Evolutionary conservation across 2,113 vertebrate species (phyloP).

Genomic region (Platanista minor): DNA sequence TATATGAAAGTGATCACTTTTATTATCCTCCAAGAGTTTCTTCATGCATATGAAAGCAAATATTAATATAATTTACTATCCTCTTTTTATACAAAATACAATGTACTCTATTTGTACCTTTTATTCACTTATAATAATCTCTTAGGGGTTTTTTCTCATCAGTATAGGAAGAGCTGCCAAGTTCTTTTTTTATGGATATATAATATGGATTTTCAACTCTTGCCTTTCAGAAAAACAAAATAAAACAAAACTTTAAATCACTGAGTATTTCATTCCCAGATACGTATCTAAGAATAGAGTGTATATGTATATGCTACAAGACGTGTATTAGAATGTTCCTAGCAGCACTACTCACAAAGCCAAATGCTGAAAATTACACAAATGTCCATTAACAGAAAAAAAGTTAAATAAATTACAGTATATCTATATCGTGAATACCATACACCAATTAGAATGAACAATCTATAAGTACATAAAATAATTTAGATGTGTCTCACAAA

Average conservation of each 20-base stretch:
- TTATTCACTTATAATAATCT: neutral
- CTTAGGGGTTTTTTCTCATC: neutral
- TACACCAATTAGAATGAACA: neutral
- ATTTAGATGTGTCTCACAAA: neutral
- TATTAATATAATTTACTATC: neutral
- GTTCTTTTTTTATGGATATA: neutral
- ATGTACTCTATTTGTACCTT: neutral
- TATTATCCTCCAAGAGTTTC: neutral
- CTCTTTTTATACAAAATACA: neutral
- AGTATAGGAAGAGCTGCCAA: neutral
- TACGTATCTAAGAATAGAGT: neutral
- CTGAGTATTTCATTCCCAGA: neutral
- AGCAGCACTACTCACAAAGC: neutral
- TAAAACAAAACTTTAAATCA: neutral
- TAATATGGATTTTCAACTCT: neutral
- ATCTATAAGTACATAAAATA: neutral
- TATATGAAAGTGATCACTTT: neutral
- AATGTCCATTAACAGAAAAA: neutral
- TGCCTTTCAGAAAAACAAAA: neutral
- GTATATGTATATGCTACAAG: neutral
- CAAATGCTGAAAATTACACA: neutral
- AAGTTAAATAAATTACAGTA: neutral
- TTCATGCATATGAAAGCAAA: neutral
- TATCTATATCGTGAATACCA: neutral
- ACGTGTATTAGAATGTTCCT: neutral